Conservation (phyloP, 1,140 invertebrate genomes). For the Lethrus apterus region DNA sequence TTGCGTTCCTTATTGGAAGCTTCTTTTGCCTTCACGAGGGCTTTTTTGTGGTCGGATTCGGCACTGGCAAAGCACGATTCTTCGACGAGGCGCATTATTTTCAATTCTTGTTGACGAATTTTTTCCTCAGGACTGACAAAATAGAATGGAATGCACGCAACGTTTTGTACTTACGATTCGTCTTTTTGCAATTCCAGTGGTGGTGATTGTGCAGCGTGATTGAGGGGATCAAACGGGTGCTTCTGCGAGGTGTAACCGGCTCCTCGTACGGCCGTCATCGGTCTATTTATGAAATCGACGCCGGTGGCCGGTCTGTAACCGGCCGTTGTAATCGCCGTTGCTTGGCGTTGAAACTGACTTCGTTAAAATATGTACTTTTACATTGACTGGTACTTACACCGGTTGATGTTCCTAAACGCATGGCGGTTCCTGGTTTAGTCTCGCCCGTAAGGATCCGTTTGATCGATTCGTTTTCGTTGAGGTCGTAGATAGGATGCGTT, state of each 20-base stretch:
- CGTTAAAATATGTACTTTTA: slow-evolving; percentile 2
- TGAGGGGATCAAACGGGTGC: slow-evolving; percentile 69
- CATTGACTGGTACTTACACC: slow-evolving; percentile 16
- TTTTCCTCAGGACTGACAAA: slow-evolving; percentile 71
- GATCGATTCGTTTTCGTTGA: slow-evolving; percentile 29
- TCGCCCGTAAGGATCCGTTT: slow-evolving; percentile 16
- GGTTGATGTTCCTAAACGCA: slow-evolving; percentile 22
- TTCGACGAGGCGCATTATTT: slow-evolving; percentile 78
- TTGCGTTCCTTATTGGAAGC: slow-evolving; percentile 86
- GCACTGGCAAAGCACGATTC: slow-evolving; percentile 63
- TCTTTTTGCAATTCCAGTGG: slow-evolving; percentile 61
- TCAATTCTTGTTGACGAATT: slow-evolving; percentile 70
- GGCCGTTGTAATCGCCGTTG: slow-evolving; percentile 27
- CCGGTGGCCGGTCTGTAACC: slow-evolving; percentile 32
- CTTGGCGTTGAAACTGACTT: slow-evolving; percentile 35
- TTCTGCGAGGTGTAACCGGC: slow-evolving; percentile 79
- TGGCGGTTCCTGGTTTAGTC: slow-evolving; percentile 16
- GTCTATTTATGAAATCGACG: slow-evolving; percentile 46
- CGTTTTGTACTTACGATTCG: slow-evolving; percentile 54
- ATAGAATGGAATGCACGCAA: background rate
- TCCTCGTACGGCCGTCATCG: slow-evolving; percentile 92
- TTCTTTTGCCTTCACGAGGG: slow-evolving; percentile 92
- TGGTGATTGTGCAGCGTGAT: slow-evolving; percentile 51
- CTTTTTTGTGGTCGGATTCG: slow-evolving; percentile 40
- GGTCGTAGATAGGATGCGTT: slow-evolving; percentile 29